Conservation (phyloP, 2,797 vertebrate genomes). For the Threskiornis aethiopicus region DNA sequence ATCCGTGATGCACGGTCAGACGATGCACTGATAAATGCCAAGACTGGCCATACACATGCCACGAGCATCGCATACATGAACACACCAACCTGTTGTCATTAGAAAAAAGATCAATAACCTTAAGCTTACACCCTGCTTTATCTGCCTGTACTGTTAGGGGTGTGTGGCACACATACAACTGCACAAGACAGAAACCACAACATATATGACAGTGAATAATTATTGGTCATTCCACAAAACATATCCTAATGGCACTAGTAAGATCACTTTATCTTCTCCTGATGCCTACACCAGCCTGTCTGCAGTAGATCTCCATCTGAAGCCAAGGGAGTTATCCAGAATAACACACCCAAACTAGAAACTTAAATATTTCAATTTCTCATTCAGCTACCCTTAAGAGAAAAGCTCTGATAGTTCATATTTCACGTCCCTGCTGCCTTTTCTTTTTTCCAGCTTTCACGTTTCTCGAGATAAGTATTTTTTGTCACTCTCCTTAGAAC, state of each 20-base stretch:
- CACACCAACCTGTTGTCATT: neutral
- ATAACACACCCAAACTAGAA: neutral
- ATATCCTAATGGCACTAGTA: neutral
- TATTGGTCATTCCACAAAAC: neutral
- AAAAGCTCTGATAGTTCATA: neutral
- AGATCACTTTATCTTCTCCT: neutral
- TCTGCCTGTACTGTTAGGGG: neutral
- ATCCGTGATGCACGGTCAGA: accelerated
- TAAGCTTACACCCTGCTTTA: neutral
- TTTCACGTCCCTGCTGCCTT: neutral
- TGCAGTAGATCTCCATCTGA: neutral
- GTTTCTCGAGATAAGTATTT: slow-evolving; percentile 3
- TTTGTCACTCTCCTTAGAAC: neutral
- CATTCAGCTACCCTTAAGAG: neutral
- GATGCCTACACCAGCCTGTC: neutral
- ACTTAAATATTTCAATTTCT: neutral
- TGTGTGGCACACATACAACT: neutral
- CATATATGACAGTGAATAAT: neutral
- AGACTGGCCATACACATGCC: neutral
- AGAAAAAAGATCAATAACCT: neutral
- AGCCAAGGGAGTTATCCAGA: neutral
- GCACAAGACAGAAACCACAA: neutral
- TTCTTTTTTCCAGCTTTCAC: neutral
- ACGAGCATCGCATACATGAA: neutral
- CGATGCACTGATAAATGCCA: neutral